Evolutionary conservation across 2,113 vertebrate genomes (phyloP).

Genomic region (Chaetodon trifascialis): DNA sequence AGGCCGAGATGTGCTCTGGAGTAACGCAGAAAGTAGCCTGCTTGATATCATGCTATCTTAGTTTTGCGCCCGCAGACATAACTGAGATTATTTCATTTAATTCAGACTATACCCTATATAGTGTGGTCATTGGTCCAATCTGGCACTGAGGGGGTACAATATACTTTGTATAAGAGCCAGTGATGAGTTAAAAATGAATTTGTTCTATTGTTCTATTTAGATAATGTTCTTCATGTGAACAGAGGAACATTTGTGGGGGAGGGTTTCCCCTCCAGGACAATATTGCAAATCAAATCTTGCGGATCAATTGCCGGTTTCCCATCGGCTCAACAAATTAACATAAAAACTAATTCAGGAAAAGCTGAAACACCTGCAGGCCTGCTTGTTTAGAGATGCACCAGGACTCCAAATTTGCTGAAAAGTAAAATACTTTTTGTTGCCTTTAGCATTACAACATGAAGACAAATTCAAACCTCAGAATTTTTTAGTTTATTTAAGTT

Average conservation of each 20-base stretch:
- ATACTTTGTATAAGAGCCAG: not conserved
- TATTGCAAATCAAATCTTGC: too few species aligned
- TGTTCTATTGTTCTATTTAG: not conserved
- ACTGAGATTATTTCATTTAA: not conserved
- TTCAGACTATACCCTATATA: not conserved
- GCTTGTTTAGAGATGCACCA: not conserved
- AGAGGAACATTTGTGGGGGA: not conserved
- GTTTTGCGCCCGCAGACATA: not conserved
- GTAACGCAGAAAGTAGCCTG: not conserved
- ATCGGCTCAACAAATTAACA: not conserved
- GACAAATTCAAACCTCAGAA: not conserved
- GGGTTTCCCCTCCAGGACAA: too few species aligned
- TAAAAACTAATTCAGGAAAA: not conserved
- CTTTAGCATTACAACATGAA: not conserved
- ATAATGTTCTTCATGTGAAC: not conserved
- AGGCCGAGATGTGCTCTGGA: slow-evolving; percentile 10
- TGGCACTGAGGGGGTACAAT: not conserved
- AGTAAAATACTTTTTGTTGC: too few species aligned
- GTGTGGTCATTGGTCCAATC: not conserved
- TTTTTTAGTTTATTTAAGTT: not conserved
- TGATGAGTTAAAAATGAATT: not conserved
- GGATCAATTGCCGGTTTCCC: not conserved
- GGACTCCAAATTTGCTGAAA: not conserved
- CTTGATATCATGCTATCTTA: not conserved
- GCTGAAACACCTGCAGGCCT: not conserved